phyloP scores from a whole-genome alignment of 2,113 vertebrate species.

The Anhinga rufa region DNA sequence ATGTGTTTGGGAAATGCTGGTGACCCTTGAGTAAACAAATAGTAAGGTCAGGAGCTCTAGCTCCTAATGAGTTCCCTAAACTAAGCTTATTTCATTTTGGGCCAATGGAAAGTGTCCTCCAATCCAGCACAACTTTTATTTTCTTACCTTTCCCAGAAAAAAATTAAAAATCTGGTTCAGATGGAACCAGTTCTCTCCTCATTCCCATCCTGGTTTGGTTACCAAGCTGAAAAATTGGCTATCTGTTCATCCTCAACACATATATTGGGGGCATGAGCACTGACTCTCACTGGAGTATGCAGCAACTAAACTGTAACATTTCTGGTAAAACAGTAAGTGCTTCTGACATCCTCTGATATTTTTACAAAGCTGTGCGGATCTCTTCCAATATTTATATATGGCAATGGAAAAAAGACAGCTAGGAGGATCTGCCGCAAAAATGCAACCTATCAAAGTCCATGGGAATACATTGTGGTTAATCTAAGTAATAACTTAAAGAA shows the following conservation, averaged over 20 bases:
- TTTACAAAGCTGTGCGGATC: neutral
- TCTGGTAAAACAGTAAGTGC: neutral
- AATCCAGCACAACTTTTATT: neutral
- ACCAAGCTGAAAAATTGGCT: neutral
- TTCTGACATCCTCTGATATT: neutral
- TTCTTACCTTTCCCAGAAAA: neutral
- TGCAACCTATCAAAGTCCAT: neutral
- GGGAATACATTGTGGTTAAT: neutral
- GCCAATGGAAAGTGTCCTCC: neutral
- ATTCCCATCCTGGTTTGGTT: neutral
- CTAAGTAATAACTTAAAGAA: neutral
- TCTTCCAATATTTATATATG: neutral
- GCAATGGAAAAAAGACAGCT: neutral
- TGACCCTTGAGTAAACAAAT: neutral
- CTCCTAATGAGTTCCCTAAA: neutral
- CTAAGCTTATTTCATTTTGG: neutral
- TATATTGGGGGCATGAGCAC: neutral
- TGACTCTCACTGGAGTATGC: neutral
- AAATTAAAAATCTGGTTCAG: neutral
- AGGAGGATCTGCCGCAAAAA: neutral
- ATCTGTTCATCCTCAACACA: neutral
- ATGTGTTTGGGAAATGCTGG: neutral
- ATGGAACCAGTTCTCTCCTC: neutral
- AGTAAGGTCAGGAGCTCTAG: neutral
- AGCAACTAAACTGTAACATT: neutral